phyloP scores from a whole-genome alignment of 1,140 invertebrate species.

The Chymomyza costata region DNA sequence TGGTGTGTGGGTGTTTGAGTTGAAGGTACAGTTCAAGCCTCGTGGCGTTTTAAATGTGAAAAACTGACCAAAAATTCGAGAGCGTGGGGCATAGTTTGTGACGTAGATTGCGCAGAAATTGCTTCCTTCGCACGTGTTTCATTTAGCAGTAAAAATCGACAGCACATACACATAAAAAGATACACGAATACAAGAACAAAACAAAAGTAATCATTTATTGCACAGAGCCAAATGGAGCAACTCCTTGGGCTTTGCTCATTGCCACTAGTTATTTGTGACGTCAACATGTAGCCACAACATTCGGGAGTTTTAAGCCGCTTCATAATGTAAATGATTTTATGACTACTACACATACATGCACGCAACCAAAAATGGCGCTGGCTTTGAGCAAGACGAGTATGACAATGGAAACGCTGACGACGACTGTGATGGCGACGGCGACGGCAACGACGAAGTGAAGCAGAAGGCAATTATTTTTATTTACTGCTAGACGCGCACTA shows the following conservation, averaged over 20 bases:
- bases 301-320: constrained; percentile 62
- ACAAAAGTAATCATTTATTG: constrained; percentile 53
- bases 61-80: constrained; percentile 33
- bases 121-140: constrained; percentile 70
- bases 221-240: constrained; percentile 27
- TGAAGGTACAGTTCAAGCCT: constrained; percentile 29
- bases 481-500: constrained; percentile 71
- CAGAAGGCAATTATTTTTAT: constrained; percentile 74
- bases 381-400: no score
- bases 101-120: constrained; percentile 65
- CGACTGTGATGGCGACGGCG: constrained; percentile 22
- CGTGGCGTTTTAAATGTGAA: constrained; percentile 51
- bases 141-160: constrained; percentile 63
- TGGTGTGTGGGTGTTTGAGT: no score
- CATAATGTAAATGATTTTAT: constrained; percentile 64
- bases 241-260: no score
- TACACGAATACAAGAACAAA: not conserved
- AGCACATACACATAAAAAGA: constrained; percentile 35
- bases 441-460: constrained; percentile 66
- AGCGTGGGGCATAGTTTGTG: constrained; percentile 36
- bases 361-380: constrained; percentile 15
- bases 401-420: no score
- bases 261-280: no score
- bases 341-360: constrained; percentile 29
- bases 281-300: constrained; percentile 31